Conservation (phyloP, 2,113 vertebrate species). For the Aleadryas rufinucha region DNA sequence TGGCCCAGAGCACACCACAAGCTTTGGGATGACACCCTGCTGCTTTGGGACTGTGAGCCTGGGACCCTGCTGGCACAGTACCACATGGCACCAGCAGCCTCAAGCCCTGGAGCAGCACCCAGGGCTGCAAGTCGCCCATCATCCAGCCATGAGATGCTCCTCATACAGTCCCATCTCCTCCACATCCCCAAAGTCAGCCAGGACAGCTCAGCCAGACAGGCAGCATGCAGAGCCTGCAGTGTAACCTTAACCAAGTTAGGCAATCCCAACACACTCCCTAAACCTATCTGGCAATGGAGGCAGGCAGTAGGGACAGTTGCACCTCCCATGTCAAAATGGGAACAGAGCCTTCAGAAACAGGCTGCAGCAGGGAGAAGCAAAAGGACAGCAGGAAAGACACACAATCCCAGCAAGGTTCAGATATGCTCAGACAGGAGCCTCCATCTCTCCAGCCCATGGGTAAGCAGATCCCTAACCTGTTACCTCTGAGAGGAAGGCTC, state of each 20-base stretch:
- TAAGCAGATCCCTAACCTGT: not conserved
- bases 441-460: not conserved
- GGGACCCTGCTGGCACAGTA: not conserved
- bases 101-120: not conserved
- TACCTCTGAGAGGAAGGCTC: not conserved
- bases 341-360: not conserved
- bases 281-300: not conserved
- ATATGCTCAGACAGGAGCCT: not conserved
- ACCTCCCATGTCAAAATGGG: not conserved
- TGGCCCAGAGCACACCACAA: not conserved
- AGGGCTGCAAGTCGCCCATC: not conserved
- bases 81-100: not conserved
- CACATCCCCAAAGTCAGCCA: fast-evolving
- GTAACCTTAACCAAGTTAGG: not conserved
- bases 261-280: not conserved
- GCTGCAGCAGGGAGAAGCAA: not conserved
- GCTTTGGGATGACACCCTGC: not conserved
- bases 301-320: not conserved
- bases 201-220: not conserved
- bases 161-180: not conserved
- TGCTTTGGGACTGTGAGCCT: not conserved
- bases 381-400: not conserved
- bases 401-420: not conserved
- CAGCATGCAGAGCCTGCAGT: not conserved
- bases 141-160: fast-evolving